phyloP scores from a whole-genome alignment of 2,797 vertebrate genomes.

The Kryptolebias ocellatus region DNA sequence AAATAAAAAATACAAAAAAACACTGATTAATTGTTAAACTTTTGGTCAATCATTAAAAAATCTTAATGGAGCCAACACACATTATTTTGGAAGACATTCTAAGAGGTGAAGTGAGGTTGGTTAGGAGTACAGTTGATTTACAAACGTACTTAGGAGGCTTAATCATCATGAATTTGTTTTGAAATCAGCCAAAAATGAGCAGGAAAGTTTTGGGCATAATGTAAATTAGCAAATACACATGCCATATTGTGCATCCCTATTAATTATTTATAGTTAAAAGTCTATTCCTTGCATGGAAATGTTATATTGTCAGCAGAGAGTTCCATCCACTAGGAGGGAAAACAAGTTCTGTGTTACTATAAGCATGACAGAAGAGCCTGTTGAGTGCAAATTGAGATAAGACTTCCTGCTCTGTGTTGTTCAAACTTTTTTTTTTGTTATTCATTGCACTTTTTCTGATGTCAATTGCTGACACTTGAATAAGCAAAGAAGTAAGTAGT shows the following conservation, averaged over 20 bases:
- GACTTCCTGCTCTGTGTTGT: conserved; percentile 63
- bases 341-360: conserved; percentile 64
- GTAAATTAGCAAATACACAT: not conserved
- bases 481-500: conserved; percentile 70
- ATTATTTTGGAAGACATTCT: no score
- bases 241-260: conserved; percentile 2
- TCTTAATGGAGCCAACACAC: not conserved
- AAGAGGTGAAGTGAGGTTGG: no score
- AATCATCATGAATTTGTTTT: not conserved
- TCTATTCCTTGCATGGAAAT: conserved; percentile 41
- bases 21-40: no score
- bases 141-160: not conserved
- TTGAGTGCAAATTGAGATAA: conserved; percentile 69
- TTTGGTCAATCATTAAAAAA: not conserved
- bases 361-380: conserved; percentile 36
- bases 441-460: conserved; percentile 66
- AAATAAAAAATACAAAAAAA: conserved; percentile 2
- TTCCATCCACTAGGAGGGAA: conserved; percentile 48
- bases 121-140: not conserved
- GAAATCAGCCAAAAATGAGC: not conserved
- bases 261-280: conserved; percentile 34
- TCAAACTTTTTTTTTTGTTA: conserved; percentile 75
- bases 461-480: conserved; percentile 61
- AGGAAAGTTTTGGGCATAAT: not conserved
- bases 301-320: conserved; percentile 59